phyloP scores from a whole-genome alignment of 2,888 invertebrate genomes.

The Netelia melanura region DNA sequence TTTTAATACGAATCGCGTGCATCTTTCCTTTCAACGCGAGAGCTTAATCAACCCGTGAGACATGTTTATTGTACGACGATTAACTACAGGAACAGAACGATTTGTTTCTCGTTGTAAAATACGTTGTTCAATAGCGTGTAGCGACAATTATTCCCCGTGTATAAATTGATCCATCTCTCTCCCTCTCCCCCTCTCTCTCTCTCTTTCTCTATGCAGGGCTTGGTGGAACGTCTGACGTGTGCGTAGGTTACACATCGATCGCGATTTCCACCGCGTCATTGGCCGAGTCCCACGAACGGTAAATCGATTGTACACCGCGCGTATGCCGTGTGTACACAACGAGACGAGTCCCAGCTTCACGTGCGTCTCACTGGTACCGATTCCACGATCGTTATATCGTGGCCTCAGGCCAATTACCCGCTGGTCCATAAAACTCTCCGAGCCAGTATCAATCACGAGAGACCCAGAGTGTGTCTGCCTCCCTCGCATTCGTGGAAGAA shows the following conservation, averaged over 20 bases:
- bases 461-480: conserved; percentile 8
- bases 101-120: conserved; percentile 2
- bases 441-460: conserved; percentile 38
- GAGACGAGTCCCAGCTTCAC: conserved; percentile 9
- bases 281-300: conserved; percentile 49
- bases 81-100: conserved; percentile 24
- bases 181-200: too few species aligned
- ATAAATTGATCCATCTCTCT: background rate
- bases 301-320: conserved; percentile 49
- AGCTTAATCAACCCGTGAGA: background rate
- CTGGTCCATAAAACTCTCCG: conserved; percentile 47
- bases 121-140: conserved; percentile 23
- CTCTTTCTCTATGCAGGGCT: too few species aligned
- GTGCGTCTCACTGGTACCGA: conserved; percentile 35
- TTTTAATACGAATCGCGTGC: background rate
- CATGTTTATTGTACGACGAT: background rate
- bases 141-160: conserved; percentile 11
- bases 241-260: conserved; percentile 1
- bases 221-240: background rate
- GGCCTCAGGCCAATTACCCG: conserved; percentile 59
- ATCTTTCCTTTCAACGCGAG: background rate
- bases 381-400: conserved; percentile 60
- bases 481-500: conserved; percentile 32
- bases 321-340: conserved; percentile 40
- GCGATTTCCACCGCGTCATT: conserved; percentile 50